These are phyloP conservation scores for Drosophila miranda DNA, from an alignment of 1,140 invertebrate species.

Conservation along the genomic window DNA sequence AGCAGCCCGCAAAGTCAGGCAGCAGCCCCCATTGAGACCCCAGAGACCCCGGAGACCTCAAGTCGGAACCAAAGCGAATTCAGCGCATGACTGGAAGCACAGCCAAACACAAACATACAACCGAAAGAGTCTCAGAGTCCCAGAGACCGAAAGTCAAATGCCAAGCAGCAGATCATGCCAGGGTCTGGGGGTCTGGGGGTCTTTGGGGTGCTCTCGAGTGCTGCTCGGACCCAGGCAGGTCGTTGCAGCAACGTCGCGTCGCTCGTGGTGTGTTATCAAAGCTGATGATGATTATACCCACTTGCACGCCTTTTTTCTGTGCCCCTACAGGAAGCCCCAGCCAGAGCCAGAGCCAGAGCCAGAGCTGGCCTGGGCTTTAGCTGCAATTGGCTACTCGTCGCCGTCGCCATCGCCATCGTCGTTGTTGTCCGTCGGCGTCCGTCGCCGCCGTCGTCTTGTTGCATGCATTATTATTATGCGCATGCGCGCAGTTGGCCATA, in stretches of 20 bases:
- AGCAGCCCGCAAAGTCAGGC: slow-evolving; percentile 42
- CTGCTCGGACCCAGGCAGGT: slow-evolving; percentile 57
- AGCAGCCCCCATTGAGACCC: slow-evolving; percentile 53
- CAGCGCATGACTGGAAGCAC: slow-evolving; percentile 72
- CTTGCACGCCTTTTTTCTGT: slow-evolving; percentile 78
- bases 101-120: slow-evolving; percentile 8
- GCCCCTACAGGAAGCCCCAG: slow-evolving; percentile 48
- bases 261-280: slow-evolving; percentile 81
- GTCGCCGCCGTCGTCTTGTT: slow-evolving; percentile 47
- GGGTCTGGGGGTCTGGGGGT: slow-evolving; percentile 23
- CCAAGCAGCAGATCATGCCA: slow-evolving; percentile 74
- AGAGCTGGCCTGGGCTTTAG: slow-evolving; percentile 35
- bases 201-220: slow-evolving; percentile 6
- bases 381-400: slow-evolving; percentile 75
- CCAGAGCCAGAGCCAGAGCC: background rate
- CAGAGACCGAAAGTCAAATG: slow-evolving; percentile 74
- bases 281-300: slow-evolving; percentile 81
- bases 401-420: slow-evolving; percentile 9
- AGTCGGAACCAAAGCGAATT: slow-evolving; percentile 42
- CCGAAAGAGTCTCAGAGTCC: slow-evolving; percentile 28
- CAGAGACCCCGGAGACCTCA: slow-evolving; percentile 21
- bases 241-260: slow-evolving; percentile 62
- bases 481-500: slow-evolving; percentile 80
- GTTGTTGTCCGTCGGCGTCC: background rate
- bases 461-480: slow-evolving; percentile 81